Evolutionary conservation across 2,113 vertebrate species (phyloP), one percentile per base, ranked within the genome.

Genomic region (Zosterops hypoxanthus): DNA sequence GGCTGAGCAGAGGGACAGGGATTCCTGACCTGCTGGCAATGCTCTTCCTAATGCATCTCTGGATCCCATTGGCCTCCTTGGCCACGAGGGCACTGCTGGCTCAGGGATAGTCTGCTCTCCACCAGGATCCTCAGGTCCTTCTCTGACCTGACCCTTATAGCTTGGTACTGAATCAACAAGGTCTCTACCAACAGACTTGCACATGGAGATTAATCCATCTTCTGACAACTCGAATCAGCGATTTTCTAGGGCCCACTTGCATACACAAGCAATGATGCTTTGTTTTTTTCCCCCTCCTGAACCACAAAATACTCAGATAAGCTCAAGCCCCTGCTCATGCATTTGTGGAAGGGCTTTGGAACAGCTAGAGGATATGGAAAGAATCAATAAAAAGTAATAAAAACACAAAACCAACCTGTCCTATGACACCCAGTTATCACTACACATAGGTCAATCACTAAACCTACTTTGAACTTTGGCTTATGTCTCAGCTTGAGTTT

Each of bases 241-340:
- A 71, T 56, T 66, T 82, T 19, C 52, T 55, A 33, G 2, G 7
- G 16, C 26, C 34, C 17, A 22, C 14, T 90, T 82, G 56, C 44
- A 47, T 49, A 41, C 0, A 14, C 15, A 61, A 70, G 22, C 36
- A 49, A 46, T 12, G 18, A 72, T 3, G 1, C 10, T 23, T 7
- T 3, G 1, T 9, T 8, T 71, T 36, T 50, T 75, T 11, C 31
- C 23, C 18, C 18, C 9, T 20, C 31, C 55, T 44, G 5, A 76
- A 77, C 5, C 31, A 42, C n/a, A 69, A 50, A 83, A 81, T 23
- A 61, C 11, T 7, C 9, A 31, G 31, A 61, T 1, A 50, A 78
- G 19, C 33, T 65, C 39, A 72, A 68, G 26, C 23, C 31, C 72
- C 14, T 17, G 7, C 41, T 83, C 25, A 7, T 9, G 7, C 17